These are phyloP conservation scores for Tragelaphus eurycerus DNA, from an alignment of 2,797 vertebrate genomes.

Conservation along the genomic window DNA sequence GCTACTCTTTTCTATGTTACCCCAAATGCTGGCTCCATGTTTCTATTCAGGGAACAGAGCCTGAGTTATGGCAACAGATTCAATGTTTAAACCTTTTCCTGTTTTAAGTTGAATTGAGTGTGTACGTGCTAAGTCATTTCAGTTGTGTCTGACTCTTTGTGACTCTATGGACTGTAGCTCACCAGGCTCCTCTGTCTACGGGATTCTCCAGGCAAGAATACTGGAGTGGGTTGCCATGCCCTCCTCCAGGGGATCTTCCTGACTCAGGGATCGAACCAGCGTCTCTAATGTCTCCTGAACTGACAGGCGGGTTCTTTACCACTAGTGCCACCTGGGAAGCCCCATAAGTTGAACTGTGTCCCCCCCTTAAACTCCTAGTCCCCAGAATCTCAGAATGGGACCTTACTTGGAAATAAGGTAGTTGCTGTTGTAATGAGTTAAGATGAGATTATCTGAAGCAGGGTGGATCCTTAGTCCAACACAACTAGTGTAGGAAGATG, in stretches of 20 bases:
- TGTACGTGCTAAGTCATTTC: not conserved
- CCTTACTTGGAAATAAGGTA: not conserved
- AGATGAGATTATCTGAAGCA: not conserved
- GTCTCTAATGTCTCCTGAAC: not conserved
- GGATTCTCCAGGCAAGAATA: not conserved
- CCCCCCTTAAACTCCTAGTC: not conserved
- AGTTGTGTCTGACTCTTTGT: not conserved
- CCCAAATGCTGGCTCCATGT: not conserved
- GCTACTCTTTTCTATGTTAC: not conserved
- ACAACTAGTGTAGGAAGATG: not conserved
- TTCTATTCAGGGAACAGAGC: not conserved
- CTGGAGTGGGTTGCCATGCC: not conserved
- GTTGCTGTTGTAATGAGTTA: not conserved
- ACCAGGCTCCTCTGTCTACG: not conserved
- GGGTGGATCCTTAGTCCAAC: not conserved
- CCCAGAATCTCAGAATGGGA: not conserved
- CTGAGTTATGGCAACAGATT: not conserved
- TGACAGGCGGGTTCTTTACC: not conserved
- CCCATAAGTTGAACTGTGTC: not conserved
- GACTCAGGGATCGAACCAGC: rapidly evolving
- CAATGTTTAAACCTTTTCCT: not conserved
- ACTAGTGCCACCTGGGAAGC: not conserved
- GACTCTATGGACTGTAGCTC: not conserved
- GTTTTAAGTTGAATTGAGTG: not conserved
- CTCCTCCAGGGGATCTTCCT: not conserved